A percentile compares a stretch with the other conserved stretches of the same genome.
Conservation (phyloP, 1,140 invertebrate genomes). For the Brachionus asplanchnoidis region DNA sequence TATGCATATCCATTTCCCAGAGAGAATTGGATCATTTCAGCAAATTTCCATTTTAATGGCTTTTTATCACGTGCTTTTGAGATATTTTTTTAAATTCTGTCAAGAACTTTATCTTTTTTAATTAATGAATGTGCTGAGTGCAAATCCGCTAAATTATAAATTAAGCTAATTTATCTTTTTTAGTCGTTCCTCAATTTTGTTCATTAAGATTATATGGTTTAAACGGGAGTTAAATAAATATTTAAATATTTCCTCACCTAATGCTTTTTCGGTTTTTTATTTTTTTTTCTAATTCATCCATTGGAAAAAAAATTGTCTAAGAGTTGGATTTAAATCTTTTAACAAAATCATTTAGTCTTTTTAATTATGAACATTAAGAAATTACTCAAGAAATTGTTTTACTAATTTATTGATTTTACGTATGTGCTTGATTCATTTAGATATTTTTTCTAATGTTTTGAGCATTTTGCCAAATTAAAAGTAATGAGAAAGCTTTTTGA, state of each 20-base stretch:
- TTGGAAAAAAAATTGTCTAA: not conserved
- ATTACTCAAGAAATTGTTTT: not conserved
- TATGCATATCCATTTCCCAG: too few relatives aligned
- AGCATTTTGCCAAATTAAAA: not conserved
- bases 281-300: not conserved
- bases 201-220: not conserved
- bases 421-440: not conserved
- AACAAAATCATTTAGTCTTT: not conserved
- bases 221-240: not conserved
- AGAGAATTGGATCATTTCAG: too few relatives aligned
- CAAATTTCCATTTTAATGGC: not conserved
- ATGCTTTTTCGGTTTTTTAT: not conserved
- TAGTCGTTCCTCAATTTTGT: not conserved
- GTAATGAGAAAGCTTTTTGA: not conserved
- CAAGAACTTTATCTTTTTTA: not conserved
- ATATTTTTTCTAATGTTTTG: not conserved
- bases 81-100: not conserved
- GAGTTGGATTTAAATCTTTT: not conserved
- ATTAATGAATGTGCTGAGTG: not conserved
- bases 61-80: not conserved
- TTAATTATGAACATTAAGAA: not conserved
- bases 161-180: not conserved
- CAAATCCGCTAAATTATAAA: not conserved
- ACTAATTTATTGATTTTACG: not conserved
- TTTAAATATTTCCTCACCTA: not conserved